Percentiles rank a stretch among this genome's conserved stretches.
Conservation (phyloP, 2,113 vertebrate species). For the Ciconia maguari region DNA sequence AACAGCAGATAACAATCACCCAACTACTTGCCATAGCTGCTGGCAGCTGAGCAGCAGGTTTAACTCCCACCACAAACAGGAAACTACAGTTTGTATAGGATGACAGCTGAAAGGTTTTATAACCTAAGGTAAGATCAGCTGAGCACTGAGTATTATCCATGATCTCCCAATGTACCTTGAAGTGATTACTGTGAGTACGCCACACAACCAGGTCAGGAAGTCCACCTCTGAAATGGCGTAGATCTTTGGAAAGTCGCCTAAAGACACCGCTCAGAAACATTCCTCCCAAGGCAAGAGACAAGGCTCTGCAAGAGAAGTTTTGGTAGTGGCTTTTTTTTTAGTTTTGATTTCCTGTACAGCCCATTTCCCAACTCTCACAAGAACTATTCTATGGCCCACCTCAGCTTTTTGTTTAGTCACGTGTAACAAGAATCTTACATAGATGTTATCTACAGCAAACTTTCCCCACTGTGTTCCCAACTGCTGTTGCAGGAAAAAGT, state of each 20-base stretch:
- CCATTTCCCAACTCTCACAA: neutral
- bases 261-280: slow-evolving; percentile 84
- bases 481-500: neutral
- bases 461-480: neutral
- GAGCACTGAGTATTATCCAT: rapidly evolving
- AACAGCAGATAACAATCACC: neutral
- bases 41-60: neutral
- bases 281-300: slow-evolving; percentile 87
- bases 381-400: neutral
- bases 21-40: neutral
- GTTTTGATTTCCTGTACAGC: neutral
- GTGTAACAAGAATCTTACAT: rapidly evolving
- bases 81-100: rapidly evolving
- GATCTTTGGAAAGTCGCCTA: slow-evolving; percentile 81
- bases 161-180: slow-evolving; percentile 78
- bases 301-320: slow-evolving; percentile 77
- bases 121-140: too few species aligned
- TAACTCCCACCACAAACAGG: neutral
- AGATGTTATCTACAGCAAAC: neutral
- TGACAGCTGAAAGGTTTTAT: neutral
- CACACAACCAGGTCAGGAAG: slow-evolving; percentile 95
- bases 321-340: neutral
- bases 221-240: slow-evolving; percentile 88
- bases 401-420: neutral
- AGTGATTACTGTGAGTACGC: slow-evolving; percentile 72